Evolutionary conservation across 2,797 vertebrate genomes (phyloP).

Genomic region (Furcifer pardalis): DNA sequence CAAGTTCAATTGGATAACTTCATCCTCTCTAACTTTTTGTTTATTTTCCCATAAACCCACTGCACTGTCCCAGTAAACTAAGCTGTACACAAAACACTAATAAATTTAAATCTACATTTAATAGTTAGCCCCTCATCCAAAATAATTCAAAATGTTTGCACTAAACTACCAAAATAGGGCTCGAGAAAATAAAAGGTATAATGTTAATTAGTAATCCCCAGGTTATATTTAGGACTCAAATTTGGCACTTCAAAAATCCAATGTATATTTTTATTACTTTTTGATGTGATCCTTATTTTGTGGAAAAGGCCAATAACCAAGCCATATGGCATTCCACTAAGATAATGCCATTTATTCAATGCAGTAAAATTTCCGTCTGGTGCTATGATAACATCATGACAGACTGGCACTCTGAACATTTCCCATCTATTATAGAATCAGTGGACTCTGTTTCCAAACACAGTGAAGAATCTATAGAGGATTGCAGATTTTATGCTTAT

Average conservation of each 20-base stretch:
- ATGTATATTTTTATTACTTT: slow-evolving; percentile 4
- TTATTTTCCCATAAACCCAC: background rate
- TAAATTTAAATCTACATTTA: background rate
- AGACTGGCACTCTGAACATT: background rate
- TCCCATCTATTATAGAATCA: background rate
- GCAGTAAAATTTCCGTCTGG: background rate
- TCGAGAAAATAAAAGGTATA: background rate
- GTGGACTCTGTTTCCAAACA: background rate
- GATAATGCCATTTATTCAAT: background rate
- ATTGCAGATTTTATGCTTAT: background rate
- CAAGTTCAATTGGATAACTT: background rate
- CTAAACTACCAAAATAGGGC: background rate
- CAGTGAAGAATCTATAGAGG: background rate
- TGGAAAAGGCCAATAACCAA: background rate
- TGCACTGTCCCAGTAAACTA: background rate
- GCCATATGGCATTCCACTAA: background rate
- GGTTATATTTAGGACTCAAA: background rate
- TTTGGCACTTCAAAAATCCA: background rate
- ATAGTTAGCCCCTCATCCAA: background rate
- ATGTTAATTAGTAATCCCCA: background rate
- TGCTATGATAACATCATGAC: background rate
- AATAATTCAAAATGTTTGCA: background rate
- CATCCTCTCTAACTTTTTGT: background rate
- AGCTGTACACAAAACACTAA: background rate
- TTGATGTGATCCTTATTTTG: slow-evolving; percentile 9